Evolutionary conservation across 2,888 invertebrate genomes (phyloP).

Genomic region (Ptilodon capucinus): DNA sequence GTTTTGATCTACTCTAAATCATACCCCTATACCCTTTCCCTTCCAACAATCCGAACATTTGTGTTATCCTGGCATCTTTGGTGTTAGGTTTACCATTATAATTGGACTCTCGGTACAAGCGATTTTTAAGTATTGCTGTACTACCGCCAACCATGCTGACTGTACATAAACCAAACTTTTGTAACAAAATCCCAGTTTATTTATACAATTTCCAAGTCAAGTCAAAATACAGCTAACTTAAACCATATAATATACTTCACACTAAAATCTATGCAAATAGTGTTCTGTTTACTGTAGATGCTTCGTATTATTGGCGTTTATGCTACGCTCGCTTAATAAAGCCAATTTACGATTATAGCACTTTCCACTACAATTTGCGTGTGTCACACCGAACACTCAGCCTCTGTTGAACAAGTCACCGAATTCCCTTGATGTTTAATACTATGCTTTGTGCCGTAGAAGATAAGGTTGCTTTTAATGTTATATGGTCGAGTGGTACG

Average conservation of each 20-base stretch:
- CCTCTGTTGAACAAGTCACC: conserved; percentile 38
- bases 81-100: no score
- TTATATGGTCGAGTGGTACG: conserved; percentile 10
- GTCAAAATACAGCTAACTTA: not conserved
- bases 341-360: conserved; percentile 54
- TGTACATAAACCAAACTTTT: not conserved
- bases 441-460: conserved; percentile 16
- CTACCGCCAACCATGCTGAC: no score
- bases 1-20: no score
- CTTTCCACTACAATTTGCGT: conserved; percentile 55
- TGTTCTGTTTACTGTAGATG: conserved; percentile 14
- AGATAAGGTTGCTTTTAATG: conserved; percentile 19
- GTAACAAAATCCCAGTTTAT: not conserved
- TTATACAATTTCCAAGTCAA: not conserved
- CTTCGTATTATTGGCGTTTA: conserved; percentile 36
- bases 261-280: conserved; percentile 1
- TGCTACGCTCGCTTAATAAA: conserved; percentile 45
- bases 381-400: conserved; percentile 43
- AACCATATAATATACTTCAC: not conserved
- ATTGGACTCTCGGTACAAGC: no score
- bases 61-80: no score
- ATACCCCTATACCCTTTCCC: no score
- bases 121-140: no score
- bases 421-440: conserved; percentile 7
- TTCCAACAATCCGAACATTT: no score